Evolutionary conservation across 2,888 invertebrate species (phyloP).

Genomic region (Creontiades dilutus): DNA sequence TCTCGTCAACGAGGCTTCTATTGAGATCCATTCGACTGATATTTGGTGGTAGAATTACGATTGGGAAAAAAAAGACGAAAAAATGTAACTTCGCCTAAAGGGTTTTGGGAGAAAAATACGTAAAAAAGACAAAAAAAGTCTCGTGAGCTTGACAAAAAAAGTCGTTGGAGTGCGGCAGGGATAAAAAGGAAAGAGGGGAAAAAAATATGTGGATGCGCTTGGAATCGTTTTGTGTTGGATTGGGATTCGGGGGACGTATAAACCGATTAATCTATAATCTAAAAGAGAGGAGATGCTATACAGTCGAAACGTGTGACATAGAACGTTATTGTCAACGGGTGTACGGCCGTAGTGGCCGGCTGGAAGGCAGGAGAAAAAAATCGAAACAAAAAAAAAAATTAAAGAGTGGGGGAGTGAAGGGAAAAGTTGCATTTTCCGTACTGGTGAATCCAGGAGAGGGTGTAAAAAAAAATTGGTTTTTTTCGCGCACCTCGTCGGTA

Average conservation of each 20-base stretch:
- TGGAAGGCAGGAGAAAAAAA: neutral
- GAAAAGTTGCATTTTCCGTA: slow-evolving; percentile 54
- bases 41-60: slow-evolving; percentile 67
- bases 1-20: slow-evolving; percentile 29
- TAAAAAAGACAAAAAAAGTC: slow-evolving; percentile 44
- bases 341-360: neutral
- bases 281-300: slow-evolving; percentile 41
- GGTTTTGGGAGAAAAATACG: neutral
- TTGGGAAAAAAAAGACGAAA: slow-evolving; percentile 17
- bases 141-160: slow-evolving; percentile 59
- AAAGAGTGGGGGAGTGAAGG: neutral
- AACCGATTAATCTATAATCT: slow-evolving; percentile 70
- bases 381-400: neutral
- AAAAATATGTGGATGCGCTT: slow-evolving; percentile 59
- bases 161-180: neutral
- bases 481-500: neutral
- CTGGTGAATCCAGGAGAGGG: neutral
- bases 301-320: slow-evolving; percentile 56
- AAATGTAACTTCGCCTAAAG: slow-evolving; percentile 54
- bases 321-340: slow-evolving; percentile 53
- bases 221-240: slow-evolving; percentile 67
- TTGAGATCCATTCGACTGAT: slow-evolving; percentile 65
- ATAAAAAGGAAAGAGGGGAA: neutral
- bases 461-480: slow-evolving; percentile 29
- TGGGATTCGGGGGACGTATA: slow-evolving; percentile 63